Base-by-base conservation (phyloP, 2,113 vertebrate species). In the Tapirus terrestris region DNA sequence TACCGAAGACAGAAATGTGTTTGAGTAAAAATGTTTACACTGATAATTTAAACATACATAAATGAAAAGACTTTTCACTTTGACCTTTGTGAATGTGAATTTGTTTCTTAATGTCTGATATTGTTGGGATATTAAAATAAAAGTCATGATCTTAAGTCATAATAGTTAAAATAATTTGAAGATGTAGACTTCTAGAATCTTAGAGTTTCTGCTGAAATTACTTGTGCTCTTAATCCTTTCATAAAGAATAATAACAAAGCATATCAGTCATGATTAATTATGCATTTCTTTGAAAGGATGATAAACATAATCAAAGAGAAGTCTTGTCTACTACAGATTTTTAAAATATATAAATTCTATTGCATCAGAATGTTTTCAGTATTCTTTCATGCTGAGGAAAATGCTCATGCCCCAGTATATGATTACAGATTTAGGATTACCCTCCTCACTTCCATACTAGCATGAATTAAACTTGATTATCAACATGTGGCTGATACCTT, bases 211-310 rank as follows among this genome's bases (percentile, higher is more conserved):
- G 91, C 96, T 92, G 25, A 97, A 95, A 95, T 60, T 17, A 68
- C 31, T 85, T 86, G 3, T 86, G 27, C 7, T 85, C 27, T 97
- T 91, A 94, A 23, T 93, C 18, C 0, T 83, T 68, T 86, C 23
- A 70, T 58, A 91, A 94, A 70, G 70, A 45, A 95, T 85, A 93
- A 85, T 56, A 91, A 25, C 14, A 96, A 53, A 94, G 8, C 1
- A 6, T 73, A 97, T 97, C 31, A 77, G 63, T 98, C 75, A 86
- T 86, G 95, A 90, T 92, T 97, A 95, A 96, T 97, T 96, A 96
- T 56, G 13, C 79, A 31, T 95, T n/a, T 80, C 0, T 81, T 94
- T 98, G 87, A 95, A 96, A 87, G 95, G 48, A 53, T 23, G 90
- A 89, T 96, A 89, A 83, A 53, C 27, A 58, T 48, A 92, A 7